Percentiles rank a stretch among this genome's conserved stretches.
These are phyloP conservation scores for Caenorhabditis sp. DNA, from an alignment of 2,888 invertebrate species.

Conservation along the genomic window DNA sequence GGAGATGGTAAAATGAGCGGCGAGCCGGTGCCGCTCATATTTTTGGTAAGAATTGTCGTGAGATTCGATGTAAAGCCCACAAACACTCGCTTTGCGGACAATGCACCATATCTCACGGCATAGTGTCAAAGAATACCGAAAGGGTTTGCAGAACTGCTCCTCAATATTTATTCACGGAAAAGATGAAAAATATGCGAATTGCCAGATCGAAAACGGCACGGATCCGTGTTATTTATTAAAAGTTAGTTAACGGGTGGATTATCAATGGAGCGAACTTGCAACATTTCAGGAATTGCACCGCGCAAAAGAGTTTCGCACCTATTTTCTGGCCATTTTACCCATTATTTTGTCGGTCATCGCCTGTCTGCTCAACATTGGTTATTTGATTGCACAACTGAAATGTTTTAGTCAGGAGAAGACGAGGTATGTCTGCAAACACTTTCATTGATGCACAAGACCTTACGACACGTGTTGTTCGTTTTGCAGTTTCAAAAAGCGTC, in stretches of 20 bases:
- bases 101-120: too few species aligned
- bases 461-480: background rate
- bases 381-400: slow-evolving; percentile 63
- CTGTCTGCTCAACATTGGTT: slow-evolving; percentile 67
- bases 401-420: slow-evolving; percentile 52
- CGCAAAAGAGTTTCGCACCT: slow-evolving; percentile 76
- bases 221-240: slow-evolving; percentile 59
- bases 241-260: slow-evolving; percentile 18
- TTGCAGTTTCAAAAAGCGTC: slow-evolving; percentile 73
- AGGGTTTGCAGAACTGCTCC: slow-evolving; percentile 56
- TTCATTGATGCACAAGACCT: background rate
- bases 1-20: slow-evolving; percentile 56
- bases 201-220: slow-evolving; percentile 40
- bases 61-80: too few species aligned
- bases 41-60: slow-evolving; percentile 19
- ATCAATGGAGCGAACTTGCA: background rate
- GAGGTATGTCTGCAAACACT: slow-evolving; percentile 56
- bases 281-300: slow-evolving; percentile 67
- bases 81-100: slow-evolving; percentile 1
- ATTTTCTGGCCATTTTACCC: slow-evolving; percentile 75
- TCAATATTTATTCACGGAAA: slow-evolving; percentile 47
- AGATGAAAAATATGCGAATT: slow-evolving; percentile 62
- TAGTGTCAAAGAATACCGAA: too few species aligned
- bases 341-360: slow-evolving; percentile 73
- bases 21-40: slow-evolving; percentile 47